phyloP scores from a whole-genome alignment of 2,888 invertebrate species.

The Agelastica alni region DNA sequence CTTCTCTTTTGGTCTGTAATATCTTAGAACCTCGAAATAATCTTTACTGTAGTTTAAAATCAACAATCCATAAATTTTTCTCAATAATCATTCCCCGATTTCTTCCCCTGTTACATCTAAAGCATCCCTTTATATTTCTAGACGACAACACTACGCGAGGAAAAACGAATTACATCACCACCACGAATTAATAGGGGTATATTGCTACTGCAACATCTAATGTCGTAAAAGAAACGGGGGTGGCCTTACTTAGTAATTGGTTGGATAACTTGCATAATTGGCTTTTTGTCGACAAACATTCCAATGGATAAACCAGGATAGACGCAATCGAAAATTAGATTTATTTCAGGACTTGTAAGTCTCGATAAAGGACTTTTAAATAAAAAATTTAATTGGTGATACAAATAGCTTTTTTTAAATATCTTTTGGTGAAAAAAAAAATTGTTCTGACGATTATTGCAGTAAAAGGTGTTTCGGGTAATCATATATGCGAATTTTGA shows the following conservation, averaged over 20 bases:
- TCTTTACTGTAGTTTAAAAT: too few species aligned
- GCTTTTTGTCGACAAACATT: constrained; percentile 42
- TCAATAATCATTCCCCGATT: neutral
- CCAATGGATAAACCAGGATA: constrained; percentile 31
- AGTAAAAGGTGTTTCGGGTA: too few species aligned
- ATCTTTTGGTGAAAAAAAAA: too few species aligned
- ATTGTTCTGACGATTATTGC: too few species aligned
- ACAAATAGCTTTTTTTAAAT: too few species aligned
- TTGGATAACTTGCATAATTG: constrained; percentile 47
- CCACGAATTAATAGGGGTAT: constrained; percentile 21
- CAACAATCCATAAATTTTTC: too few species aligned
- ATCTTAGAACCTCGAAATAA: too few species aligned
- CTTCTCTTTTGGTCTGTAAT: too few species aligned
- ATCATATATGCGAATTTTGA: too few species aligned
- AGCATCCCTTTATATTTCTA: constrained; percentile 14
- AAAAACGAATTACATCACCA: constrained; percentile 22
- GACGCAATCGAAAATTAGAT: constrained; percentile 24
- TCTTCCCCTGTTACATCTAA: neutral
- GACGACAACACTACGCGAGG: constrained; percentile 14
- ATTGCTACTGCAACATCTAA: constrained; percentile 26
- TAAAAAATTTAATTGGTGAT: too few species aligned
- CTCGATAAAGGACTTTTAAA: too few species aligned
- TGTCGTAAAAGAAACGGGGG: constrained; percentile 41
- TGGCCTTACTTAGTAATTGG: constrained; percentile 42
- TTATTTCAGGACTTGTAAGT: too few species aligned